Base-by-base conservation (phyloP, 2,888 invertebrate genomes). In the Trichopria drosophilae region DNA sequence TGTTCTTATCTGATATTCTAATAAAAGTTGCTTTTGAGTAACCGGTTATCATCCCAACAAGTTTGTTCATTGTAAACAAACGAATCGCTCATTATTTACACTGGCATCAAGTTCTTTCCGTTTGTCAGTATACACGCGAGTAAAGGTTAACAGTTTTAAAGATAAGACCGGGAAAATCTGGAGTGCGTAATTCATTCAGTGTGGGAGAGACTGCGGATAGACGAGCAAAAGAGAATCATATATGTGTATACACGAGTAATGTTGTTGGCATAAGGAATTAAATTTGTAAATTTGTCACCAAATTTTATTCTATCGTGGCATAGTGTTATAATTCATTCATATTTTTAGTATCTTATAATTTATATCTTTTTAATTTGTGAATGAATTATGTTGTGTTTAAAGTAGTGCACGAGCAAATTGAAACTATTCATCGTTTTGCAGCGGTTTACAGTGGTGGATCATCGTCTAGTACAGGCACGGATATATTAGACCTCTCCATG, bases 401-500 rank as follows among this genome's bases (percentile, higher is more conserved):
- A n/a, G n/a, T n/a, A n/a, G n/a, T n/a, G n/a, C n/a, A n/a, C n/a
- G n/a, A n/a, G n/a, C n/a, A n/a, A n/a, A n/a, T n/a, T n/a, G n/a
- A n/a, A n/a, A n/a, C n/a, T n/a, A n/a, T n/a, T n/a, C n/a, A n/a
- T 37, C 51, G 31, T 44, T 46, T 65, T 69, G 3, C 64, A 73
- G 72, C 66, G 46, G 70, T 72, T 49, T 73, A 72, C 57, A 71
- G 71, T 52, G 67, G 75, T 45, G 75, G 76, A 48, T 73, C 74
- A 12, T 67, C 71, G 49, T 72, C 74, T 36, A 76, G 83, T 32
- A 82, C 84, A n/a, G 90, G 88, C 65, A 85, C 90, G 28, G 90
- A 90, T 73, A 91, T 91, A 65, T 79, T 92, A 53, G 92, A 93
- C 79, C 80, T 93, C 52, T 91, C 91, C 55, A 92, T 93, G 92